Evolutionary conservation across 2,888 invertebrate genomes (phyloP).

Genomic region (Bellardia pandia): DNA sequence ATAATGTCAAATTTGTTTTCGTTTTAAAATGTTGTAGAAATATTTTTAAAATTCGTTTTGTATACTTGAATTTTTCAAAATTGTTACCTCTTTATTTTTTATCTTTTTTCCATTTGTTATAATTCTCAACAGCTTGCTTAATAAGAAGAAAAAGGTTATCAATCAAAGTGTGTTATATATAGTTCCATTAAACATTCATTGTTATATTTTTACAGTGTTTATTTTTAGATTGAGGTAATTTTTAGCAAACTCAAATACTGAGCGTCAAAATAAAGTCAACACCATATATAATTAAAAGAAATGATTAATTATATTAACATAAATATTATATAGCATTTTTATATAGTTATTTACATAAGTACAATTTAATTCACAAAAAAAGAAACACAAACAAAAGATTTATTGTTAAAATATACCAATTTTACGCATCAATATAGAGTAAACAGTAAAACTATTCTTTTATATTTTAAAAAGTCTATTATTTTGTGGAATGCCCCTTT

Average conservation of each 20-base stretch:
- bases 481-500: too few relatives aligned
- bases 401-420: too few relatives aligned
- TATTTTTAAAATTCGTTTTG: neutral
- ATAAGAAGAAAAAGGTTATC: neutral
- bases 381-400: too few relatives aligned
- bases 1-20: neutral
- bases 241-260: neutral
- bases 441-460: too few relatives aligned
- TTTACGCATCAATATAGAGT: too few relatives aligned
- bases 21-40: neutral
- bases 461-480: too few relatives aligned
- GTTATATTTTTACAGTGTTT: neutral
- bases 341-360: too few relatives aligned
- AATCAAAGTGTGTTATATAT: neutral
- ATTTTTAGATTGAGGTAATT: neutral
- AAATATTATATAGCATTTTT: too few relatives aligned
- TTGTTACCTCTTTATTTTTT: neutral
- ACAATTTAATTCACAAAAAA: too few relatives aligned
- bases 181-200: neutral
- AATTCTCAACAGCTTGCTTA: neutral
- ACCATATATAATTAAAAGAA: too few relatives aligned
- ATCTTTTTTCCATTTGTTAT: neutral
- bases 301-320: too few relatives aligned
- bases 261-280: too few relatives aligned
- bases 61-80: neutral